phyloP scores from a whole-genome alignment of 2,888 invertebrate genomes.

The Drosophila mimetica region DNA sequence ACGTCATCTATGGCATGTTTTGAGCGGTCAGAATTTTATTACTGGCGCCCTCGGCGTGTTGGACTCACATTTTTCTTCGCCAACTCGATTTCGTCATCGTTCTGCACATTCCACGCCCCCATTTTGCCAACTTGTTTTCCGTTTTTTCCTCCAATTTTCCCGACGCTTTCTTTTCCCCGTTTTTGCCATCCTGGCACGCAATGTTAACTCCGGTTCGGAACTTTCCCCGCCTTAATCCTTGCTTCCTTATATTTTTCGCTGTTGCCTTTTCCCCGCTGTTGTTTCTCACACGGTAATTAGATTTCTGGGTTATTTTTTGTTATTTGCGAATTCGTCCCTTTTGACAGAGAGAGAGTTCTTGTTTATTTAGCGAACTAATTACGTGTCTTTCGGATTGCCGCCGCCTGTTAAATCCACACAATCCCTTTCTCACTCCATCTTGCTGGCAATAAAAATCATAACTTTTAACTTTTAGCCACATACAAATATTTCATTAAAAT shows the following conservation, averaged over 20 bases:
- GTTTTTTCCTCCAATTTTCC: constrained; percentile 9
- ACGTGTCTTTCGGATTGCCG: constrained; percentile 37
- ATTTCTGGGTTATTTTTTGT: constrained; percentile 80
- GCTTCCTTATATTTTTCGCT: constrained; percentile 24
- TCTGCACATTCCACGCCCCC: constrained; percentile 53
- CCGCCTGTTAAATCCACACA: constrained; percentile 30
- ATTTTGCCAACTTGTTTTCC: constrained; percentile 31
- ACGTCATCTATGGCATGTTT: constrained; percentile 54
- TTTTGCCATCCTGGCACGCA: constrained; percentile 30
- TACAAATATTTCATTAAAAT: constrained; percentile 65
- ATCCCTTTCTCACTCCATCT: constrained; percentile 36
- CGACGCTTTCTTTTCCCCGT: constrained; percentile 1
- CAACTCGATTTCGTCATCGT: constrained; percentile 74
- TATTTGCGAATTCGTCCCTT: constrained; percentile 24
- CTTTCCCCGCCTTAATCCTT: constrained; percentile 12
- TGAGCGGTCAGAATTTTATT: constrained; percentile 17
- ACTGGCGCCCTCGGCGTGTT: constrained; percentile 19
- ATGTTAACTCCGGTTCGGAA: constrained; percentile 17
- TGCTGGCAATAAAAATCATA: constrained; percentile 65
- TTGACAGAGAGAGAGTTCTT: constrained; percentile 35
- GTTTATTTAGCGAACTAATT: constrained; percentile 70
- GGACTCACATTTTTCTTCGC: constrained; percentile 34
- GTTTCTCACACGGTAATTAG: constrained; percentile 71
- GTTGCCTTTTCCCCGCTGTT: constrained; percentile 28
- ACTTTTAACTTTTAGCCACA: constrained; percentile 41